Evolutionary conservation across 2,888 invertebrate genomes (phyloP).

Genomic region (Drosophila colorata): DNA sequence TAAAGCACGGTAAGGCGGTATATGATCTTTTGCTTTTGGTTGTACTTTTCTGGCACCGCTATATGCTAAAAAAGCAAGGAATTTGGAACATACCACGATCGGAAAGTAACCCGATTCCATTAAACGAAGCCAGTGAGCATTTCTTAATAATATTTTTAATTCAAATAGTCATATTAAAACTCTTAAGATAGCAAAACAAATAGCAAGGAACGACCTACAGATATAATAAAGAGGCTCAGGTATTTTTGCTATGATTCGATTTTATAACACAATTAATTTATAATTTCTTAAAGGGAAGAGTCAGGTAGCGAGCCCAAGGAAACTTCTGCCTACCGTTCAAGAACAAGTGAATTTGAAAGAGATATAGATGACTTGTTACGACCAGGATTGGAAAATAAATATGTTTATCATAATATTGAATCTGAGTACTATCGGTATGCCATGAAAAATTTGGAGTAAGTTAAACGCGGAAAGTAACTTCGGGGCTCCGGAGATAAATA

Average conservation of each 20-base stretch:
- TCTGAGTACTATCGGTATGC: conserved; percentile 49
- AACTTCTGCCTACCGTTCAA: not conserved
- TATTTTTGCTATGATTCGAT: conserved; percentile 8
- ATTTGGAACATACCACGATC: conserved; percentile 59
- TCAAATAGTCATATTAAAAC: not conserved
- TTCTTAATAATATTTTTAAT: not conserved
- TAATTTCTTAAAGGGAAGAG: conserved; percentile 47
- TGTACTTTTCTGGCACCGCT: conserved; percentile 97
- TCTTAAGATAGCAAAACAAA: conserved; percentile 9
- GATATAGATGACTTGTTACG: conserved; percentile 57
- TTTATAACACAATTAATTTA: not conserved
- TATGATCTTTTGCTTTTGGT: conserved; percentile 95
- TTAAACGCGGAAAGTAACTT: not conserved
- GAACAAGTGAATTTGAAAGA: conserved; percentile 31
- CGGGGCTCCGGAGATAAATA: not conserved
- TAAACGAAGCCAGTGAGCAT: conserved; percentile 20
- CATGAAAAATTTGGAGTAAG: conserved; percentile 56
- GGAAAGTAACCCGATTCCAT: conserved; percentile 4
- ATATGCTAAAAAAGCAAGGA: conserved; percentile 74
- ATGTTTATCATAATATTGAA: conserved; percentile 60
- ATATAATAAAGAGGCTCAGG: conserved; percentile 45
- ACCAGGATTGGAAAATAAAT: conserved; percentile 56
- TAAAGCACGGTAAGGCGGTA: conserved; percentile 92
- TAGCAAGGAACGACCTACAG: conserved; percentile 32
- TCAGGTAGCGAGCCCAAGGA: conserved; percentile 33